Base-by-base conservation (phyloP, 2,888 invertebrate species). In the Aethes cnicana region DNA sequence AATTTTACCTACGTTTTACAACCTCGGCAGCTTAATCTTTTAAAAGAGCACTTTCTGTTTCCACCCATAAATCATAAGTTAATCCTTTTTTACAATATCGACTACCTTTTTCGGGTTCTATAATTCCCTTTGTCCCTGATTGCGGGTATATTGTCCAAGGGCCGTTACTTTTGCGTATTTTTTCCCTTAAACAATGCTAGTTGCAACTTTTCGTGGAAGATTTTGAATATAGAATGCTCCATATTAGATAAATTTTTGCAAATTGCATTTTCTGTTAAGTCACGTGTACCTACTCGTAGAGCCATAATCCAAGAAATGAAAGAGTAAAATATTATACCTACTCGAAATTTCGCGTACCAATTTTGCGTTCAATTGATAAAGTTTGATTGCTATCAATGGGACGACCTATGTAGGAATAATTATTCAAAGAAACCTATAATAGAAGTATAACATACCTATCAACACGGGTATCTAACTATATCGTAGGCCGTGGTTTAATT, bases 51-150 rank as follows among this genome's bases (percentile, higher is more conserved):
- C 48, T 48, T 48, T 48, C 41, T 9, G 14, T 48, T 48, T 48
- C 18, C 25, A 25, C 14, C 20, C 25, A 42, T 48, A 50, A 50
- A 50, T 50, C 49, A 50, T 50, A 50, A 11, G 21, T 21, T 50
- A 50, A 50, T 43, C 49, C 49, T 35, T 42, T 43, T 47, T 30
- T 36, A 28, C 21, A 43, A 41, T 21, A 41, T 41, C 41, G 32
- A 42, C 48, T 42, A 41, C 41, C 48, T 48, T 25, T 41, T n/a
- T n/a, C 20, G 20, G 43, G 35, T 9, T 21, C 14, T 36, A 16
- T 36, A 18, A 7, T 12, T 7, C 26, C 43, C 14, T 26, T 49
- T 43, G 43, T 50, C 28, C 17, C 25, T 3, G 28, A 30, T n/a
- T 6, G 6, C 23, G 35, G 26, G 25, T 18, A 20, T 17, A 8